A percentile compares a stretch with the other conserved stretches of the same genome.
phyloP scores from a whole-genome alignment of 2,888 invertebrate genomes.

The Aplocera efformata region DNA sequence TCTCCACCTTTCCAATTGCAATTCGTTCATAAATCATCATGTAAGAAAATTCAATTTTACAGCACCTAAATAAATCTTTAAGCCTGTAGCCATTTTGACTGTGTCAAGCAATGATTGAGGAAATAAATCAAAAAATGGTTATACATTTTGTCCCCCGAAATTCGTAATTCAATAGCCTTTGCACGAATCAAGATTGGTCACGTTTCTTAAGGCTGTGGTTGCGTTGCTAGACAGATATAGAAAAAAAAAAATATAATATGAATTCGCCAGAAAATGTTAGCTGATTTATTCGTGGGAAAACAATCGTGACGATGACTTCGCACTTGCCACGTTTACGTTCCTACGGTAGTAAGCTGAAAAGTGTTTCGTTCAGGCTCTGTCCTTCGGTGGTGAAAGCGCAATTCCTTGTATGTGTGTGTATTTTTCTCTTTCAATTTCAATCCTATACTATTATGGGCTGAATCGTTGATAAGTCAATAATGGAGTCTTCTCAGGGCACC shows the following conservation, averaged over 20 bases:
- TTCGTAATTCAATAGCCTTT: slow-evolving; percentile 44
- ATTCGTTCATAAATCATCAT: not conserved
- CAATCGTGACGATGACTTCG: too few relatives aligned
- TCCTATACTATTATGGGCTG: too few relatives aligned
- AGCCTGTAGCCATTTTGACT: not conserved
- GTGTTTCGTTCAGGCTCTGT: too few relatives aligned
- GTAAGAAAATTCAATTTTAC: not conserved
- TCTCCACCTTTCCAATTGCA: not conserved
- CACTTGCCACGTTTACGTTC: too few relatives aligned
- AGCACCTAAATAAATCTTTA: not conserved
- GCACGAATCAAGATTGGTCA: slow-evolving; percentile 49
- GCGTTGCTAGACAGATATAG: not conserved
- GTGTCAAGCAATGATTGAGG: slow-evolving; percentile 13
- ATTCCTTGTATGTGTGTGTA: too few relatives aligned
- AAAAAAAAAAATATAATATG: not conserved
- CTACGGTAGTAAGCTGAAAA: too few relatives aligned
- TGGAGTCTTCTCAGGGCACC: too few relatives aligned
- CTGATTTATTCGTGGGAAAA: too few relatives aligned
- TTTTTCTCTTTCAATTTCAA: too few relatives aligned
- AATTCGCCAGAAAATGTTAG: not conserved
- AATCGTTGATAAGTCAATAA: too few relatives aligned
- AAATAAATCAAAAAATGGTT: slow-evolving; percentile 33
- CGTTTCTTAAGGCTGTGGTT: slow-evolving; percentile 30
- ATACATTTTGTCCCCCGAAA: slow-evolving; percentile 45
- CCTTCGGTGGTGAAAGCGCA: too few relatives aligned